These are phyloP conservation scores for Acleris cristana DNA, from an alignment of 2,888 invertebrate genomes.

Conservation along the genomic window DNA sequence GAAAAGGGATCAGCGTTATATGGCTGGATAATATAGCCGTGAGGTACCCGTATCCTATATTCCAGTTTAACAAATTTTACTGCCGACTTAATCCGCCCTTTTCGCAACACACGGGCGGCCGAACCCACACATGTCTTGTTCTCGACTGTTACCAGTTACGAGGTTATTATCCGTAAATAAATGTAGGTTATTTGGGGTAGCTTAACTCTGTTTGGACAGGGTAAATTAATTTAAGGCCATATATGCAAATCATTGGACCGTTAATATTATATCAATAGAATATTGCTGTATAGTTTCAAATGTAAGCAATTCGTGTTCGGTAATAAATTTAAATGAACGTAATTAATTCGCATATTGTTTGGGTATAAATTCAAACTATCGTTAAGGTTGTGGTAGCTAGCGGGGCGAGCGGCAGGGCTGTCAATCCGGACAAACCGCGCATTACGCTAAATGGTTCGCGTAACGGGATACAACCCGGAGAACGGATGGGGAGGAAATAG, in stretches of 20 bases:
- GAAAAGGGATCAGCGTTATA: slow-evolving; percentile 46
- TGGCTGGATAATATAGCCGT: slow-evolving; percentile 57
- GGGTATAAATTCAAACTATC: slow-evolving; percentile 64
- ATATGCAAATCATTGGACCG: slow-evolving; percentile 32
- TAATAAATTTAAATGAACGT: slow-evolving; percentile 40
- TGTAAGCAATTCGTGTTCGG: slow-evolving; percentile 26
- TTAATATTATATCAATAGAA: slow-evolving; percentile 15
- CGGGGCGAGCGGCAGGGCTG: slow-evolving; percentile 53
- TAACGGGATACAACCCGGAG: slow-evolving; percentile 63
- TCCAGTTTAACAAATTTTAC: slow-evolving; percentile 82
- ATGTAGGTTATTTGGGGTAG: slow-evolving; percentile 71
- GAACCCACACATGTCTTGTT: slow-evolving; percentile 73
- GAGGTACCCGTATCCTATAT: slow-evolving; percentile 69
- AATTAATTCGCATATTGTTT: slow-evolving; percentile 64
- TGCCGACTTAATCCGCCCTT: slow-evolving; percentile 77
- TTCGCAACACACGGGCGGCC: slow-evolving; percentile 56
- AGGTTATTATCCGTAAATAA: slow-evolving; percentile 77
- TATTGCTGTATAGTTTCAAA: slow-evolving; percentile 12
- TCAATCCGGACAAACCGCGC: slow-evolving; percentile 80
- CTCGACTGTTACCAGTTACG: slow-evolving; percentile 65
- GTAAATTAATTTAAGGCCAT: slow-evolving; percentile 68
- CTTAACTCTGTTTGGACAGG: slow-evolving; percentile 61
- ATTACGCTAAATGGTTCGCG: slow-evolving; percentile 80
- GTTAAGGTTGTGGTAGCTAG: slow-evolving; percentile 58
- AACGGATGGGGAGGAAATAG: slow-evolving; percentile 70